A percentile compares a stretch with the other conserved stretches of the same genome.
Conservation (phyloP, 2,797 vertebrate species). For the Neosilurus hyrtlii region DNA sequence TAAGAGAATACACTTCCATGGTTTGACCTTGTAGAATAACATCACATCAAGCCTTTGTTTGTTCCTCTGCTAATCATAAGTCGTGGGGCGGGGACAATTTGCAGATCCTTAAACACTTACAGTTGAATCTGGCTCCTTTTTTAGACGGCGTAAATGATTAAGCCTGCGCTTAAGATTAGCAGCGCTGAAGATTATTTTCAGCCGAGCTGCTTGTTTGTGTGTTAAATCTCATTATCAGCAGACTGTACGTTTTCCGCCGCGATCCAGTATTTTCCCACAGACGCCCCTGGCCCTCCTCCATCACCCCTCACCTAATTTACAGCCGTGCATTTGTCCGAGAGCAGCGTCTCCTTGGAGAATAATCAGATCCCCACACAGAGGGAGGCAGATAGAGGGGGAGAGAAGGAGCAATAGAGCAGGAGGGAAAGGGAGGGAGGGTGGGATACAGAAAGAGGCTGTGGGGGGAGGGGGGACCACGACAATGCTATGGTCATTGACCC, state of each 20-base stretch:
- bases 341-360: constrained; percentile 78
- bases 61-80: constrained; percentile 45
- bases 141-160: constrained; percentile 52
- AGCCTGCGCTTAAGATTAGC: constrained; percentile 45
- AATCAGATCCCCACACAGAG: constrained; percentile 79
- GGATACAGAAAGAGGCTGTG: constrained; percentile 21
- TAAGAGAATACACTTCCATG: constrained; percentile 65
- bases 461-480: constrained; percentile 61
- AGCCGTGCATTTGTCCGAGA: constrained; percentile 73
- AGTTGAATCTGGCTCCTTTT: constrained; percentile 33
- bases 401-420: not conserved
- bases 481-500: constrained; percentile 71
- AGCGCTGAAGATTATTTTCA: constrained; percentile 24
- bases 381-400: constrained; percentile 53
- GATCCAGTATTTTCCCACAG: constrained; percentile 57
- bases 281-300: constrained; percentile 59
- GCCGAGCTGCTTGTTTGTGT: constrained; percentile 46
- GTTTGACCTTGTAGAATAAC: constrained; percentile 56
- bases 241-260: constrained; percentile 34
- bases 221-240: constrained; percentile 50
- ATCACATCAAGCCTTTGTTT: constrained; percentile 64
- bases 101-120: constrained; percentile 33
- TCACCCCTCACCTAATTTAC: constrained; percentile 76
- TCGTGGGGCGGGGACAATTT: not conserved
- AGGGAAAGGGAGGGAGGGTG: constrained; percentile 4